Conservation (phyloP, 2,888 invertebrate species). For the Ariolimax columbianus region DNA sequence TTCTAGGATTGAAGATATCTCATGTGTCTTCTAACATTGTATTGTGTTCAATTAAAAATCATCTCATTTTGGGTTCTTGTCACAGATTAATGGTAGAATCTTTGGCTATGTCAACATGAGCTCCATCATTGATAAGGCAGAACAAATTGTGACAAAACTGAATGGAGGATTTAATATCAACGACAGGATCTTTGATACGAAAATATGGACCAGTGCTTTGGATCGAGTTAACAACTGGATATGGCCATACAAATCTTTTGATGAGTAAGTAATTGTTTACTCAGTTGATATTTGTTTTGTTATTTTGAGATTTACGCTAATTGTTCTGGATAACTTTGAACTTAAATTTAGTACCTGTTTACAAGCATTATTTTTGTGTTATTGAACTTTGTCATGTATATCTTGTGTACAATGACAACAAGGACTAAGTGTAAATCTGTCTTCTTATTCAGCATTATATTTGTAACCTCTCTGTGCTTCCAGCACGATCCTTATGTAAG, state of each 20-base stretch:
- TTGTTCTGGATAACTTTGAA: no score
- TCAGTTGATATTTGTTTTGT: no score
- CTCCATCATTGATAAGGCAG: conserved; percentile 11
- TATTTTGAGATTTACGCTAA: no score
- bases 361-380: no score
- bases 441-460: no score
- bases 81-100: conserved; percentile 23
- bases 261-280: conserved; percentile 14
- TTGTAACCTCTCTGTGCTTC: no score
- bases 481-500: no score
- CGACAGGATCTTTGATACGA: conserved; percentile 27
- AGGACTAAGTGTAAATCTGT: no score
- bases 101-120: not conserved
- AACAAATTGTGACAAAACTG: conserved; percentile 15
- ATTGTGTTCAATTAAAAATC: not conserved
- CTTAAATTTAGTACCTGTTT: no score
- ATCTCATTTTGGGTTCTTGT: not conserved
- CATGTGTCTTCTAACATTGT: not conserved
- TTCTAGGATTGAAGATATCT: no score
- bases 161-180: conserved; percentile 2
- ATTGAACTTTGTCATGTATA: no score
- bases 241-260: conserved; percentile 15
- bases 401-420: no score
- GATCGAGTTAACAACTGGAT: conserved; percentile 18
- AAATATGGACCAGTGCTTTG: conserved; percentile 24